phyloP scores from a whole-genome alignment of 2,797 vertebrate species.

The Garrulus glandarius region DNA sequence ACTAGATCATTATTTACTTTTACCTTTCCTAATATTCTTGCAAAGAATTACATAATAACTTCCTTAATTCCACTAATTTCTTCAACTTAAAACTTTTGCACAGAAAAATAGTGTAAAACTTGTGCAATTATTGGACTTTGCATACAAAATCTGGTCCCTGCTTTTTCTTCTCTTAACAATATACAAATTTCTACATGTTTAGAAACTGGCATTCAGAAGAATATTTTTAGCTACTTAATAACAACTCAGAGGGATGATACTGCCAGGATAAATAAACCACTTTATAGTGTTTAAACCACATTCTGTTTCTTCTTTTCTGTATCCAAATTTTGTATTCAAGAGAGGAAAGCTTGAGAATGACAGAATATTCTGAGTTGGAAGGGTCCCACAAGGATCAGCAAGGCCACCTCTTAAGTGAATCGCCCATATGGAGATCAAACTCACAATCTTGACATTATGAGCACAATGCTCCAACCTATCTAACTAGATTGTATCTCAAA shows the following conservation, averaged over 20 bases:
- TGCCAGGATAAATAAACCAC: background rate
- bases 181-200: background rate
- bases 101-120: background rate
- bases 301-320: background rate
- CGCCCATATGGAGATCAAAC: background rate
- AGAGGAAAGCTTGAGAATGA: background rate
- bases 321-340: background rate
- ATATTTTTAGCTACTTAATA: background rate
- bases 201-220: background rate
- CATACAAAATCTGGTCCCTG: background rate
- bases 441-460: background rate
- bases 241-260: background rate
- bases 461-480: background rate
- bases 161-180: background rate
- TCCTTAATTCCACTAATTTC: background rate
- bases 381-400: background rate
- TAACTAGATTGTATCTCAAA: background rate
- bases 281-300: background rate
- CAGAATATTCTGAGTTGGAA: background rate
- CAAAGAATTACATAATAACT: background rate
- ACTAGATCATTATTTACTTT: background rate
- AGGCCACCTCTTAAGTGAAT: background rate
- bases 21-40: background rate
- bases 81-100: background rate
- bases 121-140: background rate